Evolutionary conservation across 2,888 invertebrate species (phyloP), one percentile per base, ranked within the genome.

Genomic region (Rhimphoctona megacephalus): DNA sequence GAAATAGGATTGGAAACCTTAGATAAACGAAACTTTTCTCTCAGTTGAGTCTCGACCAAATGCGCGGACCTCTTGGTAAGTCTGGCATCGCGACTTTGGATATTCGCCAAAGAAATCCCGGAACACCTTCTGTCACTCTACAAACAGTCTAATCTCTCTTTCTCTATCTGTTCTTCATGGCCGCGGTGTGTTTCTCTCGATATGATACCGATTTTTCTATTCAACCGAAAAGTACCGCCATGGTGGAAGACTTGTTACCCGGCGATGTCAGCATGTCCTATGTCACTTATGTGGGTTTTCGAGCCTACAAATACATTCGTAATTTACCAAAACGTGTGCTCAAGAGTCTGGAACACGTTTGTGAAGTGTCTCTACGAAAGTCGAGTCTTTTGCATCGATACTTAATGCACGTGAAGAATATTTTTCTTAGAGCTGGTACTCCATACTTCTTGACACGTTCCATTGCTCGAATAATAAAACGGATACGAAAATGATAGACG

Each of bases 1-100:
- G 91, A 93, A 93, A 93, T 93, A 93, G 93, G 91, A 90, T 92
- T 86, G 90, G 92, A 92, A 93, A 92, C 90, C 92, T 92, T 91
- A 92, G 92, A 91, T 92, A 92, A 93, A 92, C 92, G 91, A 90
- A 91, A 92, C 91, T 93, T 92, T 92, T 92, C 76, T 66, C 76
- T 64, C 76, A 61, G 64, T 49, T 19, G 49, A 66, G 76, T 46
- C 49, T n/a, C 64, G 66, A 46, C 33, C 43, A 66, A 39, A 66
- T 61, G 64, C 54, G 67, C 70, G 72, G 72, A 33, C 52, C 72
- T 52, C 72, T 72, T 72, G 52, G 72, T 70, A 49, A 25, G 91
- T 78, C 78, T 39, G 39, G 39, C 90, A 89, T 88, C 90, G 91
- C 90, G 90, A 49, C 72, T 91, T 92, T 93, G 93, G 93, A 93